Evolutionary conservation across 1,140 invertebrate genomes (phyloP), one percentile per base, ranked within the genome.

Genomic region (Lucilia cuprina): DNA sequence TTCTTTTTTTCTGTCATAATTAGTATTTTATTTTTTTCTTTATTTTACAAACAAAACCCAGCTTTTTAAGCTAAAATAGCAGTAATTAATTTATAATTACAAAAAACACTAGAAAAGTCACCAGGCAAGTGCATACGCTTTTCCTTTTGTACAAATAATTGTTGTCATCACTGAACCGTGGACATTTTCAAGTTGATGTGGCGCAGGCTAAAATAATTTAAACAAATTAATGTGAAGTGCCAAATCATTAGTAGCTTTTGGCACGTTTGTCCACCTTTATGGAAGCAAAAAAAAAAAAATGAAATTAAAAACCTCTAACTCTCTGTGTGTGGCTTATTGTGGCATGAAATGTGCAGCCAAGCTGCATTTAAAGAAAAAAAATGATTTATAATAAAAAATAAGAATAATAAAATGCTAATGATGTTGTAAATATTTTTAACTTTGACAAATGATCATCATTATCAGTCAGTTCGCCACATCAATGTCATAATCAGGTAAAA

Each of bases 181-280:
- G 10, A 25, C 65, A 70, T 9, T 70, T 70, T 30, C 25, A 30
- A 30, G n/a, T 21, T 21, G 65, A 19, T 70, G n/a, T 25, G 25
- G 25, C 25, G 25, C 9, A 19, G 10, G n/a, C 65, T 21, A 55
- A 70, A 19, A 70, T n/a, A 75, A 75, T n/a, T 34, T 34, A 41
- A 78, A 35, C 75, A 78, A 78, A 78, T 78, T 41, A 78, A 78
- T 9, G 30, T 41, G 8, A 78, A 78, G 41, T 70, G 65, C 19
- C 19, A 70, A 70, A 70, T 25, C 65, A 70, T 70, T 70, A 70
- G 65, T 21, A 70, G 65, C 65, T 70, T 70, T 70, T 60, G 55
- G 65, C 65, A 70, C 65, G 65, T 70, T 70, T 70, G 65, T 70
- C 65, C 65, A 70, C 65, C 65, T 70, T 70, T 70, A 30, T 30